Evolutionary conservation across 2,113 vertebrate genomes (phyloP).

Genomic region (Cynocephalus volans): DNA sequence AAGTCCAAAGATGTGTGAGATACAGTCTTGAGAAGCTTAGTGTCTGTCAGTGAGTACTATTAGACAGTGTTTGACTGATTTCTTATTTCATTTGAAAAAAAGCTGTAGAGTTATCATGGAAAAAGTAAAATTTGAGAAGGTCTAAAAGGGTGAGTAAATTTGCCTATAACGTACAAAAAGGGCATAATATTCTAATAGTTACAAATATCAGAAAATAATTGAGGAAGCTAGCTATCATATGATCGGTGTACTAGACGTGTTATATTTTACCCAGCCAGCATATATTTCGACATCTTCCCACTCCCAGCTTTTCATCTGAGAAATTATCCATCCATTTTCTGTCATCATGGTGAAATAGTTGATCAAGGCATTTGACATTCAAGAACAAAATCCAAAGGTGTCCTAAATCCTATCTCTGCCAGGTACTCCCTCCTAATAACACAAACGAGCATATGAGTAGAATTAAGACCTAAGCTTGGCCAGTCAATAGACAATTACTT

Average conservation of each 20-base stretch:
- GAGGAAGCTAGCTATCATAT: not conserved
- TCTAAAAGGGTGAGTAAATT: not conserved
- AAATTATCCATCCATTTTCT: not conserved
- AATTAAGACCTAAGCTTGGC: not conserved
- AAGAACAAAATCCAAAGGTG: not conserved
- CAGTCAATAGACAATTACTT: not conserved
- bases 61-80: not conserved
- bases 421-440: not conserved
- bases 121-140: not conserved
- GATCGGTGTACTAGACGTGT: not conserved
- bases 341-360: not conserved
- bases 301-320: not conserved
- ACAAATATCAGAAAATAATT: not conserved
- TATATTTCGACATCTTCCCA: not conserved
- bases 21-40: not conserved
- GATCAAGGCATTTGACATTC: not conserved
- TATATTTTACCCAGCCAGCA: not conserved
- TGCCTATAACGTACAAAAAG: not conserved
- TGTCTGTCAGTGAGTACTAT: not conserved
- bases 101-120: not conserved
- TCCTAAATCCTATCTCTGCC: not conserved
- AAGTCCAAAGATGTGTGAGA: not conserved
- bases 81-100: slow-evolving; percentile 50
- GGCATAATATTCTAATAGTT: not conserved
- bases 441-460: not conserved